These are phyloP conservation scores for Diarsia mendica DNA, from an alignment of 2,888 invertebrate species.

Conservation along the genomic window DNA sequence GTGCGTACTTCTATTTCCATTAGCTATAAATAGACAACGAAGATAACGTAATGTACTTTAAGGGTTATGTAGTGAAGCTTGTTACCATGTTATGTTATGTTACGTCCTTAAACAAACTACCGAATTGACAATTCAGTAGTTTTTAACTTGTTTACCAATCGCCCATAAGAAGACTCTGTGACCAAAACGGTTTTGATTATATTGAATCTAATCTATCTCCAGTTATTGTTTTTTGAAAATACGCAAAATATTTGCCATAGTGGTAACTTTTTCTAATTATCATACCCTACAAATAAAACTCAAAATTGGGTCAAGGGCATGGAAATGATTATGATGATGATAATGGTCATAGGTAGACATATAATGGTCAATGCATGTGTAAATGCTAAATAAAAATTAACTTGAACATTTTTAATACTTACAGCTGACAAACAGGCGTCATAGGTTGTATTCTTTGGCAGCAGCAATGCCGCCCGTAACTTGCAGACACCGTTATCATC, in stretches of 20 bases:
- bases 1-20: slow-evolving; percentile 54
- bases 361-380: too few species aligned
- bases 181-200: background rate
- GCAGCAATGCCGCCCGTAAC: slow-evolving; percentile 91
- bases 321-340: background rate
- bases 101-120: background rate
- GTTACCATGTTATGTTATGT: background rate
- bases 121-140: background rate
- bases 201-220: background rate
- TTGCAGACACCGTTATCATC: slow-evolving; percentile 88
- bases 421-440: slow-evolving; percentile 90
- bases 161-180: background rate
- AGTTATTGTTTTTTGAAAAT: background rate
- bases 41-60: slow-evolving; percentile 34
- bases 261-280: background rate
- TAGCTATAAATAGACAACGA: slow-evolving; percentile 52
- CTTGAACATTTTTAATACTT: slow-evolving; percentile 67
- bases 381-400: background rate
- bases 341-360: background rate
- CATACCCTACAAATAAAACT: background rate
- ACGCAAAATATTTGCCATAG: background rate
- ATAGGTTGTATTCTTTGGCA: slow-evolving; percentile 90
- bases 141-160: background rate
- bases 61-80: slow-evolving; percentile 5
- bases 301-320: background rate